A percentile compares a stretch with the other conserved stretches of the same genome.
Evolutionary conservation across 2,113 vertebrate species (phyloP).

Genomic region (Pao palembangensis): DNA sequence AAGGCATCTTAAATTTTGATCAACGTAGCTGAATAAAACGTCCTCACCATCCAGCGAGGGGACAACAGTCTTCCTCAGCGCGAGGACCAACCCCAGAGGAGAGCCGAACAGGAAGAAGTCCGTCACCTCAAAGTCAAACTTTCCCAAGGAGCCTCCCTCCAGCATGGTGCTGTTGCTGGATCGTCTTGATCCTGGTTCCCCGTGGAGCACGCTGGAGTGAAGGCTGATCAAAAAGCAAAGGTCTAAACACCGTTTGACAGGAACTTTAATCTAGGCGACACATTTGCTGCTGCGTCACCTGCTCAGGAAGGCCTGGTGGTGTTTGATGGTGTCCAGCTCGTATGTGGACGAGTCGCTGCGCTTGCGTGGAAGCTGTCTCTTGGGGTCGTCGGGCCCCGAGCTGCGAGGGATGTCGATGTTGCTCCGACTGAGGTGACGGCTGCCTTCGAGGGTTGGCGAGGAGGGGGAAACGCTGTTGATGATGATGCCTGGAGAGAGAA

Average conservation of each 20-base stretch:
- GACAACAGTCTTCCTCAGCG: slow-evolving; percentile 92
- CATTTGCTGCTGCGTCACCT: slow-evolving; percentile 74
- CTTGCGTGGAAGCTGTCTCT: slow-evolving; percentile 88
- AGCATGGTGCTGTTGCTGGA: slow-evolving; percentile 91
- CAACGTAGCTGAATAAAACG: too few species aligned
- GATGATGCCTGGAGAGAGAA: slow-evolving; percentile 88
- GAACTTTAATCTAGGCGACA: too few species aligned
- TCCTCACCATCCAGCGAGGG: slow-evolving; percentile 84
- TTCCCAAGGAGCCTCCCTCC: slow-evolving; percentile 80
- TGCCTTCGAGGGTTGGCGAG: slow-evolving; percentile 84
- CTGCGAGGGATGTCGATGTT: slow-evolving; percentile 92
- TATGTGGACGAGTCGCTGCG: slow-evolving; percentile 97
- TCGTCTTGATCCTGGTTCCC: slow-evolving; percentile 80
- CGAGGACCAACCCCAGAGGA: slow-evolving; percentile 91
- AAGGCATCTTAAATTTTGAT: too few species aligned
- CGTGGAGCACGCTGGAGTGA: slow-evolving; percentile 86
- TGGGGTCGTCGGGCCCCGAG: slow-evolving; percentile 85
- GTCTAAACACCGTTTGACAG: background rate
- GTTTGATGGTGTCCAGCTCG: slow-evolving; percentile 93
- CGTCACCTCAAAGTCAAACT: slow-evolving; percentile 92
- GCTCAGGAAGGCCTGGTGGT: slow-evolving; percentile 96
- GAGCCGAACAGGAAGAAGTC: slow-evolving; percentile 97
- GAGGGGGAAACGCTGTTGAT: slow-evolving; percentile 81
- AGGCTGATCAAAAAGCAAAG: slow-evolving; percentile 73
- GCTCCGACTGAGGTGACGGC: slow-evolving; percentile 94